phyloP scores from a whole-genome alignment of 2,113 vertebrate species.

The Vicugna pacos region DNA sequence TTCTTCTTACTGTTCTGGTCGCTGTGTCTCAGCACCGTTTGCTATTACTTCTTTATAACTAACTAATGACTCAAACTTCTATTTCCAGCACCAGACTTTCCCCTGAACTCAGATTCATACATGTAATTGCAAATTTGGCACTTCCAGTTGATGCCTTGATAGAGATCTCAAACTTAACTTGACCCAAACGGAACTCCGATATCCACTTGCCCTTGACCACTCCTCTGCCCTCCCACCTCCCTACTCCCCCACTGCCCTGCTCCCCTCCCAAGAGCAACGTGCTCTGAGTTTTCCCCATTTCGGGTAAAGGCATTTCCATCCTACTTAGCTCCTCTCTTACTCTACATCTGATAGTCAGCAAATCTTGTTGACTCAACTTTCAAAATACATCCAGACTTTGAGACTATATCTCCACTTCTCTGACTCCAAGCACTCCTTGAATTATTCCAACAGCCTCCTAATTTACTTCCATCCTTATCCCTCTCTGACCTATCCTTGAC shows the following conservation, averaged over 20 bases:
- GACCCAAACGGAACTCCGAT: neutral
- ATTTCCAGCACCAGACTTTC: neutral
- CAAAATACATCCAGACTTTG: neutral
- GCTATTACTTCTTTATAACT: neutral
- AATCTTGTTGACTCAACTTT: neutral
- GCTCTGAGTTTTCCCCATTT: neutral
- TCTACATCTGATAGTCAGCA: neutral
- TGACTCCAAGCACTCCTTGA: neutral
- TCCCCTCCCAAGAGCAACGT: neutral
- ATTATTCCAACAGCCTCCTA: neutral
- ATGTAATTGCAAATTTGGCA: conserved; percentile 31
- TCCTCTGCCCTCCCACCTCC: too few species aligned
- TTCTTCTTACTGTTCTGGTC: neutral
- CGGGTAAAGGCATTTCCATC: neutral
- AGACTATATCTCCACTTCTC: neutral
- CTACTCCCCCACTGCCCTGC: neutral
- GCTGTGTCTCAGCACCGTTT: neutral
- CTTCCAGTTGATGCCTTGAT: neutral
- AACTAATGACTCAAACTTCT: neutral
- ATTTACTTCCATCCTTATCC: neutral
- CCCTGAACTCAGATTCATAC: neutral
- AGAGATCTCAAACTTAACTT: neutral
- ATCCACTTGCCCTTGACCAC: neutral
- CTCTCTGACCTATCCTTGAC: neutral
- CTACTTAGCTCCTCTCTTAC: neutral